Evolutionary conservation across 2,888 invertebrate genomes (phyloP), one percentile per base, ranked within the genome.

Genomic region (Sclerodermus sp.): DNA sequence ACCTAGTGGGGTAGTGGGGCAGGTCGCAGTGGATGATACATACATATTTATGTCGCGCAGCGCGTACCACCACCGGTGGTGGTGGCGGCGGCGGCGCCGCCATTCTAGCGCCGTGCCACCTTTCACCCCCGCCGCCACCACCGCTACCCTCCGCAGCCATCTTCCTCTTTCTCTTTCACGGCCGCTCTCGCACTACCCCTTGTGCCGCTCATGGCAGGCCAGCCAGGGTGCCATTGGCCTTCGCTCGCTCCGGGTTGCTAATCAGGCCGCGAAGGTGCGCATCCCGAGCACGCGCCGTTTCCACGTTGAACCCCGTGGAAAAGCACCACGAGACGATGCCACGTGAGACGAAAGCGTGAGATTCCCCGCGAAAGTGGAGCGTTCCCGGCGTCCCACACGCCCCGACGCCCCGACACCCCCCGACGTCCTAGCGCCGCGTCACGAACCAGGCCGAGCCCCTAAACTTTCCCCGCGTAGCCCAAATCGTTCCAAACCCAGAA

Each of bases 11-110:
- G 68, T 74, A 77, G 77, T 77, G 71, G 76, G 74, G 74, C 74
- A 76, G 74, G 74, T 74, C 75, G 70, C 71, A 68, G 61, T 67
- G 71, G 76, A 73, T 76, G 76, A 75, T 76, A 75, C 73, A 71
- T 74, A 76, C 76, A 77, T 77, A 76, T 77, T 77, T 77, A 76
- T 76, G 74, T 71, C 76, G 76, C 71, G 74, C 73, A 66, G 60
- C 67, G 66, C 60, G 68, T 58, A 66, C 70, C 36, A 14, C 37
- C 39, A 16, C 40, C 38, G 2, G 40, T 38, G 42, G 42, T 45
- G 44, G 45, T 9, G 9, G 38, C 48, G 51, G 53, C 56, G 45
- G 44, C 51, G 47, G 49, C 49, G 49, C 57, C 57, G 49, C 40
- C 47, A 51, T 47, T 42, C 45, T 41, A 51, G 45, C 55, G 49